Conservation (phyloP, 2,797 vertebrate species). For the Gadopsis bispinosus region DNA sequence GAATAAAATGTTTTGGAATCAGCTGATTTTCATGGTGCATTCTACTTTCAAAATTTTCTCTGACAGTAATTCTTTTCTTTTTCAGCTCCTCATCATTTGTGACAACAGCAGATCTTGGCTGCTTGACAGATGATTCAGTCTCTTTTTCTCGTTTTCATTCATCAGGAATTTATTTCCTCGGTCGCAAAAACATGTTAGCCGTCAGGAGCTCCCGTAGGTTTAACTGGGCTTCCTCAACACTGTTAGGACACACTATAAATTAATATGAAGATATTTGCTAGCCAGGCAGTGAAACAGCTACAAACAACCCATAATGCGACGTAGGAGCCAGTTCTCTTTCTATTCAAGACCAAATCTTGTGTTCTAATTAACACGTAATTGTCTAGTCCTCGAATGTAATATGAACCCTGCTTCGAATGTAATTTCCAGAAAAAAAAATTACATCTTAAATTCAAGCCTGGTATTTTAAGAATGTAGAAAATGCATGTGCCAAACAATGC, state of each 20-base stretch:
- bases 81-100: too few species aligned
- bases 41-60: too few species aligned
- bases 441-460: neutral
- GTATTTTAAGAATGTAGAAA: too few species aligned
- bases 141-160: too few species aligned
- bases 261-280: neutral
- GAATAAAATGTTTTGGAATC: too few species aligned
- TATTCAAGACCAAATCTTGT: too few species aligned
- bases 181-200: neutral
- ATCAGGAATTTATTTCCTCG: too few species aligned
- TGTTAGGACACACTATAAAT: neutral
- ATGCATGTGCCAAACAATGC: neutral
- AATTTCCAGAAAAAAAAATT: neutral
- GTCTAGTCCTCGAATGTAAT: neutral
- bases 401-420: neutral
- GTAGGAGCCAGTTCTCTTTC: too few species aligned
- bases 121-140: too few species aligned
- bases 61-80: too few species aligned
- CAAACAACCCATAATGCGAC: neutral
- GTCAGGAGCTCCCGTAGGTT: neutral
- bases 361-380: neutral
- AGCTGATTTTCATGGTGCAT: too few species aligned
- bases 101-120: too few species aligned
- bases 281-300: neutral
- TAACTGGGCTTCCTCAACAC: neutral